phyloP scores from a whole-genome alignment of 2,797 vertebrate genomes.

The Monodelphis domestica region DNA sequence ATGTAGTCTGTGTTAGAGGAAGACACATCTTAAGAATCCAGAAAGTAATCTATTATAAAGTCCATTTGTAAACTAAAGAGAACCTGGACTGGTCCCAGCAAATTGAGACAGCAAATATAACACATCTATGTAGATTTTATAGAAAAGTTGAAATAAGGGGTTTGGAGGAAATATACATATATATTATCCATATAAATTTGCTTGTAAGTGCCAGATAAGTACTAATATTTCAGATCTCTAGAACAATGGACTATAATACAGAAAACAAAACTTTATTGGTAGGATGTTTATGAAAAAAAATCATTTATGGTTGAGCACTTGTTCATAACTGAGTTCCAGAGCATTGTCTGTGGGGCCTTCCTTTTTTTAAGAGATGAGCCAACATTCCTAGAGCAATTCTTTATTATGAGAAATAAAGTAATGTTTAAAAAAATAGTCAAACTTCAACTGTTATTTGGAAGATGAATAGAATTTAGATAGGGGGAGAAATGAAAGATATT shows the following conservation, averaged over 20 bases:
- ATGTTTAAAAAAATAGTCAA: too few relatives aligned
- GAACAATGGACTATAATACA: background rate
- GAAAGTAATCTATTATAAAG: background rate
- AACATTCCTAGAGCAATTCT: background rate
- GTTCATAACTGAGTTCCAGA: too few relatives aligned
- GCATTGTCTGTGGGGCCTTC: background rate
- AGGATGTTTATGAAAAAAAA: background rate
- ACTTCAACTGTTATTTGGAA: background rate
- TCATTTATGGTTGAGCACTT: background rate
- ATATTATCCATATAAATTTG: background rate
- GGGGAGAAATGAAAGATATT: background rate
- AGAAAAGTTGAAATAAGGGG: background rate
- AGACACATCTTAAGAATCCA: background rate
- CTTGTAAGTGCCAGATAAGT: background rate
- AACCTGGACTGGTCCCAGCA: background rate
- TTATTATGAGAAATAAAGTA: background rate
- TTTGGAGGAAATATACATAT: background rate
- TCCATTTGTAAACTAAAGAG: background rate
- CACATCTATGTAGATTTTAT: background rate
- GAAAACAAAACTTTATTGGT: background rate
- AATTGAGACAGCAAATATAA: background rate
- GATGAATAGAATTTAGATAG: background rate
- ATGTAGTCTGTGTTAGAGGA: background rate
- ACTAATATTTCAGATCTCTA: background rate
- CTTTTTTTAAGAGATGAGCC: background rate